Evolutionary conservation across 2,888 invertebrate genomes (phyloP).

Genomic region (Drosophila mimetica): DNA sequence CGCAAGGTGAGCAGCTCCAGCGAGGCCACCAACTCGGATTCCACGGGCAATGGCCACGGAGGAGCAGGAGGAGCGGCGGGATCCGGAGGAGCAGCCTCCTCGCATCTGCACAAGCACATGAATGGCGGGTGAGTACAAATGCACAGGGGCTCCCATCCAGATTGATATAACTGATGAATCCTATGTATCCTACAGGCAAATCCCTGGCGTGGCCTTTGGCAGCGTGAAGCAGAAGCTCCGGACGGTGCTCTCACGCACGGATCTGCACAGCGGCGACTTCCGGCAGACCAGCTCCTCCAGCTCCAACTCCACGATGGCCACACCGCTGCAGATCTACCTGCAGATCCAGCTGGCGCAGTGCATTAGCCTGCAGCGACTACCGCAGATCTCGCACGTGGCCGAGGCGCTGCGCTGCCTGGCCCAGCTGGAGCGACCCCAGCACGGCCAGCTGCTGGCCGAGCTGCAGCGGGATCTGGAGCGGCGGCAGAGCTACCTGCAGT

Average conservation of each 20-base stretch:
- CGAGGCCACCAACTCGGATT: constrained; percentile 85
- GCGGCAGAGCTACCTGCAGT: constrained; percentile 92
- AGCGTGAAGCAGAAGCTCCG: constrained; percentile 92
- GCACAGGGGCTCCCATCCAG: too few relatives aligned
- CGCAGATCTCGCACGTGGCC: constrained; percentile 91
- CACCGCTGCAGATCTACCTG: constrained; percentile 88
- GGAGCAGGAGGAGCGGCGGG: background rate
- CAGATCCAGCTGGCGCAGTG: constrained; percentile 93
- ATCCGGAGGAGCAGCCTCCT: constrained; percentile 9
- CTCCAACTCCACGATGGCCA: constrained; percentile 50
- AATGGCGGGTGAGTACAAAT: constrained; percentile 66
- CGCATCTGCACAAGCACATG: constrained; percentile 29
- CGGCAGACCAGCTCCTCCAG: constrained; percentile 85
- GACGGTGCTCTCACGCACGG: constrained; percentile 94
- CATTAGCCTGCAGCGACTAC: constrained; percentile 90
- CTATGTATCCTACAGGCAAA: too few relatives aligned
- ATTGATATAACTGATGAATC: too few relatives aligned
- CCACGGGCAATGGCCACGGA: constrained; percentile 79
- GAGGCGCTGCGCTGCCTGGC: constrained; percentile 93
- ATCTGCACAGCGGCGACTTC: constrained; percentile 89
- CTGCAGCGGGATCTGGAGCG: constrained; percentile 91
- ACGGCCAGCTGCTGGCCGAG: constrained; percentile 89
- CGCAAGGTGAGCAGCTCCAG: constrained; percentile 87
- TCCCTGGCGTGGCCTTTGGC: constrained; percentile 78
- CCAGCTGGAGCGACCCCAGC: constrained; percentile 89